phyloP scores from a whole-genome alignment of 1,140 invertebrate genomes.

The Homalodisca vitripennis region DNA sequence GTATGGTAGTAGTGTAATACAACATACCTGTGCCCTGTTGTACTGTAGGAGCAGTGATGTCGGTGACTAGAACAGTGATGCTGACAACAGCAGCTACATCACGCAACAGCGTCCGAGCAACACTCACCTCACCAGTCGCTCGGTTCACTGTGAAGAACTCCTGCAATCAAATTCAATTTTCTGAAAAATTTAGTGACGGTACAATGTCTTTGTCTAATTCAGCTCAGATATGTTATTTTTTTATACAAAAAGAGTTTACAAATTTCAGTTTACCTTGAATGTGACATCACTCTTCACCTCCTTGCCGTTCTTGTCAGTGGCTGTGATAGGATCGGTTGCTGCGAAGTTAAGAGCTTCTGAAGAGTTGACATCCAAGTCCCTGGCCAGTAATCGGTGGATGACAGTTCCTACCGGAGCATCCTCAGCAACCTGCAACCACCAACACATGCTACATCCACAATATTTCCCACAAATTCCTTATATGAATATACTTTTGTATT shows the following conservation, averaged over 20 bases:
- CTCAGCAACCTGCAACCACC: conserved; percentile 58
- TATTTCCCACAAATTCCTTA: not conserved
- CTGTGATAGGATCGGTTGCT: conserved; percentile 68
- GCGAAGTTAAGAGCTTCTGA: conserved; percentile 68
- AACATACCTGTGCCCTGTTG: conserved; percentile 72
- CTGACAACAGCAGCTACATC: conserved; percentile 70
- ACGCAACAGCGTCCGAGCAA: conserved; percentile 63
- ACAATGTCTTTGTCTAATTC: not conserved
- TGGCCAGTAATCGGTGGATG: conserved; percentile 70
- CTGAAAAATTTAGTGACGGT: not conserved
- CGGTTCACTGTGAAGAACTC: conserved; percentile 72
- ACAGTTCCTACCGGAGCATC: conserved; percentile 71
- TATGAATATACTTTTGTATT: not conserved
- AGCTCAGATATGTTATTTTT: not conserved
- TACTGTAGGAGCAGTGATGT: conserved; percentile 71
- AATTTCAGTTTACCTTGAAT: conserved; percentile 45
- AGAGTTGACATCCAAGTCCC: conserved; percentile 77
- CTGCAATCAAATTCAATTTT: conserved; percentile 49
- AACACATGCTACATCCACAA: not conserved
- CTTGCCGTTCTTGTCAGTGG: conserved; percentile 79
- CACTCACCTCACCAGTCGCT: conserved; percentile 68
- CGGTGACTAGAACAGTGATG: conserved; percentile 76
- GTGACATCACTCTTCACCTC: conserved; percentile 55
- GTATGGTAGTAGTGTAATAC: too few species aligned
- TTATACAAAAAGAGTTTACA: not conserved